Evolutionary conservation across 2,797 vertebrate species (phyloP).

Genomic region (Cryptoprocta ferox): DNA sequence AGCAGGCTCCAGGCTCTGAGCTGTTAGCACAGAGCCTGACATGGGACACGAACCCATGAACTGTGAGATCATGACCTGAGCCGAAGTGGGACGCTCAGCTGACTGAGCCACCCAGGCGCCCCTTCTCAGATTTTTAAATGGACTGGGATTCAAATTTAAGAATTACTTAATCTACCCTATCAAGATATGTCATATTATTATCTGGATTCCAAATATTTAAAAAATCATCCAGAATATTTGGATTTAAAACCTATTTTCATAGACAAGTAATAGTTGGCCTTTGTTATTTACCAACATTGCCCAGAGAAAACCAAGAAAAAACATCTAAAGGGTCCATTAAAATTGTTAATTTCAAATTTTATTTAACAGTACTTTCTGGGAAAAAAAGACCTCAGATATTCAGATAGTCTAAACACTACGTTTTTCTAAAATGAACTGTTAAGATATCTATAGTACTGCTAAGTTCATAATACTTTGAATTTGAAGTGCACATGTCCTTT

Average conservation of each 20-base stretch:
- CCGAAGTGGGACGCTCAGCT: too few species aligned
- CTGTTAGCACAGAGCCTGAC: too few species aligned
- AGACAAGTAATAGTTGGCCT: background rate
- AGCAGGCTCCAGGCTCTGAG: too few species aligned
- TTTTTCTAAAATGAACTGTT: background rate
- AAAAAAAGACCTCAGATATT: background rate
- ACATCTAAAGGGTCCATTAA: background rate
- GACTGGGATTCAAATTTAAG: background rate
- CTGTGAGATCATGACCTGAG: too few species aligned
- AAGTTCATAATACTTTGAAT: background rate
- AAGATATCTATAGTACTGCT: background rate
- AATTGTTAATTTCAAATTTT: conserved; percentile 17
- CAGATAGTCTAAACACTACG: background rate
- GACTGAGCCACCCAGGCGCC: too few species aligned
- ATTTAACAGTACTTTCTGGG: background rate
- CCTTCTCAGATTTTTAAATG: background rate
- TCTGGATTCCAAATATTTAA: background rate
- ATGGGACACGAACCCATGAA: too few species aligned
- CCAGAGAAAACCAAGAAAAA: conserved; percentile 11
- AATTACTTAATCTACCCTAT: background rate
- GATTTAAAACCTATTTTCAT: background rate
- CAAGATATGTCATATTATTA: background rate
- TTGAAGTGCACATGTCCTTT: conserved; percentile 16
- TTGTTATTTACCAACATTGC: background rate
- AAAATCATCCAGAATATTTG: conserved; percentile 18